Conservation (phyloP, 2,888 invertebrate species). For the Aethes cnicana region DNA sequence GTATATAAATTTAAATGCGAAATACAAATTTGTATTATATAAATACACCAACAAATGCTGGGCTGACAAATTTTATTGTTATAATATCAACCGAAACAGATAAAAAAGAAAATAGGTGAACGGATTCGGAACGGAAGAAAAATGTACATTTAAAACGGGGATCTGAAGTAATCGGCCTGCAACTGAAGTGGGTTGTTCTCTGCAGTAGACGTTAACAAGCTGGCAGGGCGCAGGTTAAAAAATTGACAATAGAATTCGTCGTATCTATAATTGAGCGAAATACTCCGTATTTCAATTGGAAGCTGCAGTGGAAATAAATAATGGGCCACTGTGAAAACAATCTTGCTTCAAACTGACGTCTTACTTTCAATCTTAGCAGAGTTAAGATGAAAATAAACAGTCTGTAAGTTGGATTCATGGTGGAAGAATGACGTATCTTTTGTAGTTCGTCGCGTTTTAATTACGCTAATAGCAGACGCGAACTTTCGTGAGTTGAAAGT, state of each 20-base stretch:
- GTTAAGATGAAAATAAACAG: conserved; percentile 36
- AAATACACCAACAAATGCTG: neutral
- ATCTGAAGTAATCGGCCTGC: conserved; percentile 51
- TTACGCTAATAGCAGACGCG: conserved; percentile 76
- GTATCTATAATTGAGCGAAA: conserved; percentile 29
- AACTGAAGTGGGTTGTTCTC: conserved; percentile 57
- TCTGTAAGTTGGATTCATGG: conserved; percentile 45
- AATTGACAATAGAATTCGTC: conserved; percentile 20
- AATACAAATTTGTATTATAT: too few relatives aligned
- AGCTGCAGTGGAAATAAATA: conserved; percentile 26
- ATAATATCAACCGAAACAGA: conserved; percentile 2
- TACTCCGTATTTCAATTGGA: conserved; percentile 20
- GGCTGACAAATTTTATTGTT: neutral
- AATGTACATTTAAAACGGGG: conserved; percentile 45
- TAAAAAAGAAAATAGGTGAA: conserved; percentile 8
- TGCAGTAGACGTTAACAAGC: conserved; percentile 58
- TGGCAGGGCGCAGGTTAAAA: conserved; percentile 42
- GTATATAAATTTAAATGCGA: too few relatives aligned
- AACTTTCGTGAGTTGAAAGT: conserved; percentile 65
- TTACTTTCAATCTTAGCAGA: conserved; percentile 26
- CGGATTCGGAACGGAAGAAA: conserved; percentile 33
- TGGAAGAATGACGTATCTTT: conserved; percentile 59
- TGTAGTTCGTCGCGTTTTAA: conserved; percentile 73
- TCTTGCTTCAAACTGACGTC: conserved; percentile 17
- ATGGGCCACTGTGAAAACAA: conserved; percentile 24